Evolutionary conservation across 2,888 invertebrate genomes (phyloP).

Genomic region (Chloroclystis v-ata): DNA sequence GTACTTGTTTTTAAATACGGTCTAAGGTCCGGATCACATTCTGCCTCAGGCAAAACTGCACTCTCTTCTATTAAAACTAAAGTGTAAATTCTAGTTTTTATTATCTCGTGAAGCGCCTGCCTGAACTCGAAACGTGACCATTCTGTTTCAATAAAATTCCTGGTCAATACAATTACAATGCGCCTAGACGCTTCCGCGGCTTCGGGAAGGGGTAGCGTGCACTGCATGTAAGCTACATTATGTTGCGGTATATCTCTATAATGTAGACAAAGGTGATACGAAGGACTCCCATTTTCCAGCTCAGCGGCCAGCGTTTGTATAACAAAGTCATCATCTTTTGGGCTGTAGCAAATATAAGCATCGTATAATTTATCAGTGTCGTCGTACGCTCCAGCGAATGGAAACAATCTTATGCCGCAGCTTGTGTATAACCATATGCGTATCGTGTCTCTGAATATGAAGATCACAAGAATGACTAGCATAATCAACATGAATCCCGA

Average conservation of each 20-base stretch:
- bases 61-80: conserved; percentile 92
- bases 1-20: conserved; percentile 93
- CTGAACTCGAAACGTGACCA: conserved; percentile 95
- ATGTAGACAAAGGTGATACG: conserved; percentile 91
- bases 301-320: conserved; percentile 90
- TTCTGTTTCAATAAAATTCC: conserved; percentile 93
- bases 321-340: conserved; percentile 94
- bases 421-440: conserved; percentile 92
- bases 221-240: conserved; percentile 82
- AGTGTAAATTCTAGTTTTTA: conserved; percentile 89
- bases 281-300: conserved; percentile 88
- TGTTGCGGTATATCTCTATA: conserved; percentile 89
- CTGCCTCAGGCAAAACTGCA: conserved; percentile 86
- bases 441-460: conserved; percentile 90
- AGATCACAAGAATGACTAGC: conserved; percentile 86
- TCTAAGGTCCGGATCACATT: conserved; percentile 90
- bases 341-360: conserved; percentile 95
- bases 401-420: conserved; percentile 90
- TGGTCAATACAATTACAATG: conserved; percentile 90
- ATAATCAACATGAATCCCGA: conserved; percentile 86
- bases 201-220: conserved; percentile 86
- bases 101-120: conserved; percentile 91
- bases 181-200: conserved; percentile 93
- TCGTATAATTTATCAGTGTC: conserved; percentile 94
- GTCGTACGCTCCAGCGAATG: conserved; percentile 83